These are phyloP conservation scores for Leucoraja erinaceus DNA, from an alignment of 2,113 vertebrate genomes.

Conservation along the genomic window DNA sequence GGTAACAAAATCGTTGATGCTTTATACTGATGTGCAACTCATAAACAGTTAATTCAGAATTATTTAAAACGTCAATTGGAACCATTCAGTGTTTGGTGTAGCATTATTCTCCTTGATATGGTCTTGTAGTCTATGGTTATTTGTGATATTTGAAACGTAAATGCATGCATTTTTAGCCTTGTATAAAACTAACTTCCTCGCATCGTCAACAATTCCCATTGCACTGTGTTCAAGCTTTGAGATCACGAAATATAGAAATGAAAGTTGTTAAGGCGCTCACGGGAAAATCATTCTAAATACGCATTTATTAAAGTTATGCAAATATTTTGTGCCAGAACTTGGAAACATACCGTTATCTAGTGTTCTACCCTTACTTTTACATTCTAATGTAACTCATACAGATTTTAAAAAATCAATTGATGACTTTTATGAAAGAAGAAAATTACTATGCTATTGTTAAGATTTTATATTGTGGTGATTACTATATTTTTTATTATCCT, in stretches of 20 bases:
- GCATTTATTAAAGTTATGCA: not conserved
- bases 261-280: not conserved
- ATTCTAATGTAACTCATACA: not conserved
- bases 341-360: not conserved
- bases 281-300: not conserved
- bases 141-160: not conserved
- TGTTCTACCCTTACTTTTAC: not conserved
- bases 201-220: not conserved
- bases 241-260: not conserved
- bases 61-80: no score
- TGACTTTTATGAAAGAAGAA: no score
- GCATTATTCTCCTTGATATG: no score
- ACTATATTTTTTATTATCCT: not conserved
- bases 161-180: not conserved
- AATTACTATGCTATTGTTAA: not conserved
- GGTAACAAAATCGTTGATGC: not conserved
- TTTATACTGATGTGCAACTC: no score
- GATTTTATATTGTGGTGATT: not conserved
- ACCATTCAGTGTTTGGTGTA: no score
- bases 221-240: not conserved
- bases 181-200: not conserved
- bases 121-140: not conserved
- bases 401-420: not conserved
- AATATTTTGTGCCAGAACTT: not conserved
- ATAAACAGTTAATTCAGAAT: no score